These are phyloP conservation scores for Anolis sagrei DNA, from an alignment of 2,113 vertebrate genomes.

Conservation along the genomic window DNA sequence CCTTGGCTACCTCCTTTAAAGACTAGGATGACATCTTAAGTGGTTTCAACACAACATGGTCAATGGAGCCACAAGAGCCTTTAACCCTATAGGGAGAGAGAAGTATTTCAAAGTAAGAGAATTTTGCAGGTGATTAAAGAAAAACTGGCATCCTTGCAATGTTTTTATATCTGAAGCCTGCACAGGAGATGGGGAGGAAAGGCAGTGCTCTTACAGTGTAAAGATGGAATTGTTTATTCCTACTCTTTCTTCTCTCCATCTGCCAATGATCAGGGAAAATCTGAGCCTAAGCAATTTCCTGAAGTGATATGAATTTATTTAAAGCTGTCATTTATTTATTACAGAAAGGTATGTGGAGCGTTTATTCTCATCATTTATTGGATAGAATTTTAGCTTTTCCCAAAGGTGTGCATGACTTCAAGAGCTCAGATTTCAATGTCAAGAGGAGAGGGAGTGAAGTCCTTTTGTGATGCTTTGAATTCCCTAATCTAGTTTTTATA, in stretches of 20 bases:
- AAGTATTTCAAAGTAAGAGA: background rate
- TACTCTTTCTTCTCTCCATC: background rate
- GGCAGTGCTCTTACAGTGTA: background rate
- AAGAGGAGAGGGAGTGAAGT: background rate
- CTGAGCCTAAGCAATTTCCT: background rate
- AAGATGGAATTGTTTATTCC: background rate
- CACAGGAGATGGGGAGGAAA: too few relatives aligned
- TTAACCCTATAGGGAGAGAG: background rate
- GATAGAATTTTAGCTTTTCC: background rate
- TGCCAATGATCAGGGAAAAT: background rate
- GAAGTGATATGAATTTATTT: background rate
- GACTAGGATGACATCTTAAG: too few relatives aligned
- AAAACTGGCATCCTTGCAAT: background rate
- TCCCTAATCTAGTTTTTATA: background rate
- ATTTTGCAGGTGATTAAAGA: background rate
- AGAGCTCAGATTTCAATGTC: background rate
- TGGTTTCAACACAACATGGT: too few relatives aligned
- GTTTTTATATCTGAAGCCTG: background rate
- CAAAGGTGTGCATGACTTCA: background rate
- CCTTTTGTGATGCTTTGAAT: background rate
- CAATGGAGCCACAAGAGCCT: too few relatives aligned
- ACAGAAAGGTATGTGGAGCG: background rate
- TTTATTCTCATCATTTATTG: background rate
- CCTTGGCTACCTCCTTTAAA: too few relatives aligned
- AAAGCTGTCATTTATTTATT: background rate